phyloP scores from a whole-genome alignment of 2,113 vertebrate species.

The Gymnorhina tibicen region DNA sequence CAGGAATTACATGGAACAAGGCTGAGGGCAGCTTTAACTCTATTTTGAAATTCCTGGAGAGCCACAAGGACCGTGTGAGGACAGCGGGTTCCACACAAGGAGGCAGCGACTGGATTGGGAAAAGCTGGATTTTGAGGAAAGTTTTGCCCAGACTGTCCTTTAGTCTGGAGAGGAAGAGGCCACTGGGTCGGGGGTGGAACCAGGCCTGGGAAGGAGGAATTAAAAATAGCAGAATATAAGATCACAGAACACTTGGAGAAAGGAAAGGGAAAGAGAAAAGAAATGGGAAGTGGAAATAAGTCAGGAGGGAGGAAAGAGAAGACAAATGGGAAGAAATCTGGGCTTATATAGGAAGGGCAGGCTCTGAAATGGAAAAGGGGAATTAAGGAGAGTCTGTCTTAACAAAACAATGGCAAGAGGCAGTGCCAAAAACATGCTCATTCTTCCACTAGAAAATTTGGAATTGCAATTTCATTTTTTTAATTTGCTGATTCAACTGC shows the following conservation, averaged over 20 bases:
- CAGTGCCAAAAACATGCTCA: not conserved
- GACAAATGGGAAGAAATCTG: slow-evolving; percentile 16
- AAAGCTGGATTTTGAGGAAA: not conserved
- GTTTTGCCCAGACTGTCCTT: not conserved
- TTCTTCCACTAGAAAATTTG: not conserved
- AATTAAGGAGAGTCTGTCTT: not conserved
- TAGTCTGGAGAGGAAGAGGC: not conserved
- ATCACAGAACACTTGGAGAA: not conserved
- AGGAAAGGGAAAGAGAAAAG: slow-evolving; percentile 30
- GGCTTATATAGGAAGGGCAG: slow-evolving; percentile 6
- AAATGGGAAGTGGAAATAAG: slow-evolving; percentile 41
- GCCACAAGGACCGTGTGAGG: not conserved
- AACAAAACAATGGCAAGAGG: slow-evolving; percentile 4
- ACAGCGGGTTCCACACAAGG: rapidly evolving
- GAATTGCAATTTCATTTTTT: not conserved
- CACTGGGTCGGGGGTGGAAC: rapidly evolving
- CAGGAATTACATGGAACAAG: not conserved
- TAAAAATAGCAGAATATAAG: not conserved
- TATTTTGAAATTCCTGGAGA: not conserved
- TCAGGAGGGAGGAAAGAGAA: slow-evolving; percentile 32
- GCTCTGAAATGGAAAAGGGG: not conserved
- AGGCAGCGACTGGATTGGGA: not conserved
- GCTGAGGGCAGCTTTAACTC: not conserved
- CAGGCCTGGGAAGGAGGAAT: not conserved
- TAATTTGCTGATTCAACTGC: not conserved